Conservation (phyloP, 2,113 vertebrate genomes). For the Rana temporaria region DNA sequence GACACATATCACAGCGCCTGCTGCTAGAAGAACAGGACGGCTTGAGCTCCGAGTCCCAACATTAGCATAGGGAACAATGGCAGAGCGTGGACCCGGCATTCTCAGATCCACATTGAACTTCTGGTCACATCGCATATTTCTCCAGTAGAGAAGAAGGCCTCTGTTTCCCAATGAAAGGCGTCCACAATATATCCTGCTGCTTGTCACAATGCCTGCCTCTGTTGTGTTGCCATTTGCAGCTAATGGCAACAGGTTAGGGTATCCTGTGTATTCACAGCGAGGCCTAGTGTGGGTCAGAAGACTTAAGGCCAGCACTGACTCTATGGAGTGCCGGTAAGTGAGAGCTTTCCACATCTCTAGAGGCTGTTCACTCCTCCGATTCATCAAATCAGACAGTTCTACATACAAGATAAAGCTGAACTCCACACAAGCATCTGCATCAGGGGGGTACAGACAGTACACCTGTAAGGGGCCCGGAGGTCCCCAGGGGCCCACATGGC, state of each 20-base stretch:
- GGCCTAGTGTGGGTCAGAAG: not conserved
- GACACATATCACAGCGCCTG: slow-evolving; percentile 34
- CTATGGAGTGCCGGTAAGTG: not conserved
- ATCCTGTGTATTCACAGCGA: slow-evolving; percentile 5
- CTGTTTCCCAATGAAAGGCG: slow-evolving; percentile 21
- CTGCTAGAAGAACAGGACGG: slow-evolving; percentile 34
- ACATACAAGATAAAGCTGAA: too few relatives aligned
- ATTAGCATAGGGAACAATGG: slow-evolving; percentile 46
- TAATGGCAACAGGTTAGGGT: slow-evolving; percentile 29
- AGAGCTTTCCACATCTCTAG: not conserved
- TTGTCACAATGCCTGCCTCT: slow-evolving; percentile 42
- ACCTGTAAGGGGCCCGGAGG: too few relatives aligned
- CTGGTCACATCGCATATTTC: slow-evolving; percentile 48
- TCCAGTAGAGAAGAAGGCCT: slow-evolving; percentile 32
- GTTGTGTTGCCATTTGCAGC: slow-evolving; percentile 12
- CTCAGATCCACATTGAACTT: slow-evolving; percentile 47
- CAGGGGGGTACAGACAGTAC: too few relatives aligned
- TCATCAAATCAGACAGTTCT: too few relatives aligned
- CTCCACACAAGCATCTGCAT: too few relatives aligned
- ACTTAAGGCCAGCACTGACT: not conserved
- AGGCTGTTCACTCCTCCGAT: not conserved
- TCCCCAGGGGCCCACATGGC: too few relatives aligned
- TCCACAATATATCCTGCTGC: slow-evolving; percentile 46
- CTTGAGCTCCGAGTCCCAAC: slow-evolving; percentile 17
- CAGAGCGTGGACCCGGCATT: slow-evolving; percentile 27